phyloP scores from a whole-genome alignment of 2,113 vertebrate genomes.

The Cryptotis parvus region DNA sequence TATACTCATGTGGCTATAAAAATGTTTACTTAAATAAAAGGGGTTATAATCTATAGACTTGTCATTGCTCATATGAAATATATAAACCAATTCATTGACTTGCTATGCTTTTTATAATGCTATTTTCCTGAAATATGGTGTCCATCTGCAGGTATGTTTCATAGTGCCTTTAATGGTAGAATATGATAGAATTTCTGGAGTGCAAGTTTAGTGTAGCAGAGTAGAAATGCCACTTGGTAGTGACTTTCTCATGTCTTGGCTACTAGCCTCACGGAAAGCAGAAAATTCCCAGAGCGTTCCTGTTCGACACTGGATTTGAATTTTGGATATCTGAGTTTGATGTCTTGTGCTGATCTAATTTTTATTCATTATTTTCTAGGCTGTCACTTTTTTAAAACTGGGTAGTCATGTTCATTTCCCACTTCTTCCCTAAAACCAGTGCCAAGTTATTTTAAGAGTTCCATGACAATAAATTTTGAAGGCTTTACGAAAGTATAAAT shows the following conservation, averaged over 20 bases:
- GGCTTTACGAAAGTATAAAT: conserved; percentile 70
- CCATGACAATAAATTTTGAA: conserved; percentile 60
- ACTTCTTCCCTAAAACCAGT: conserved; percentile 60
- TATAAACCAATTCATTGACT: background rate
- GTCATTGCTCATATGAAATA: background rate
- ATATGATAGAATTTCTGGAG: conserved; percentile 79
- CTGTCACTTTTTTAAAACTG: conserved; percentile 73
- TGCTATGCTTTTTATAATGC: conserved; percentile 35
- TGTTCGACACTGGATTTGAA: conserved; percentile 9
- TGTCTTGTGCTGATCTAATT: conserved; percentile 42
- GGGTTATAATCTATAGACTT: background rate
- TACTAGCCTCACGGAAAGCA: conserved; percentile 69
- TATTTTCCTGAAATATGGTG: conserved; percentile 60
- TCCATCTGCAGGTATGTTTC: conserved; percentile 73
- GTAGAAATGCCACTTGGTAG: conserved; percentile 82
- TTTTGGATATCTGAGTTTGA: conserved; percentile 68
- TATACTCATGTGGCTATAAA: background rate
- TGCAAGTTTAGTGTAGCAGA: conserved; percentile 79
- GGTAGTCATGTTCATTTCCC: conserved; percentile 45
- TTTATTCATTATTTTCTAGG: conserved; percentile 61
- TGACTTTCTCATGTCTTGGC: conserved; percentile 58
- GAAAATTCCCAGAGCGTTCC: conserved; percentile 66
- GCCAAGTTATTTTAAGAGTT: conserved; percentile 64
- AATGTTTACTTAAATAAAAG: background rate
- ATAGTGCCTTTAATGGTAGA: conserved; percentile 65